Evolutionary conservation across 1,140 invertebrate species (phyloP).

Genomic region (Megalopta genalis): DNA sequence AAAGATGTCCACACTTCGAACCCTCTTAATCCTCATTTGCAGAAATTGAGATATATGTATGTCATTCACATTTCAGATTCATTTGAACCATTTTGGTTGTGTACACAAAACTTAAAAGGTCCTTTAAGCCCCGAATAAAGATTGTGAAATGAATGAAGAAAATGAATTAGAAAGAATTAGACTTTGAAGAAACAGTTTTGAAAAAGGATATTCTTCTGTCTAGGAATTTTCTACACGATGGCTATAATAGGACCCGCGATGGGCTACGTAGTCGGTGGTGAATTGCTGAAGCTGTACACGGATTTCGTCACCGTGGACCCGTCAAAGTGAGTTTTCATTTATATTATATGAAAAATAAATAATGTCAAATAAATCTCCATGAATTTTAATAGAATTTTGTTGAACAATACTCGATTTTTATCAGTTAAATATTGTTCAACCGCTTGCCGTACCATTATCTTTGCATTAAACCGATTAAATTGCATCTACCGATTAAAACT

Average conservation of each 20-base stretch:
- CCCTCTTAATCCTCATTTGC: no score
- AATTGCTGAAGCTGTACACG: slow-evolving; percentile 88
- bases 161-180: background rate
- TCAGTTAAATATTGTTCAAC: no score
- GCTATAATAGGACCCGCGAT: slow-evolving; percentile 90
- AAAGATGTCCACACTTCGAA: no score
- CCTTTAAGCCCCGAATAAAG: background rate
- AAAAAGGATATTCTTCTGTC: slow-evolving; percentile 1
- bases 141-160: background rate
- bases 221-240: slow-evolving; percentile 90
- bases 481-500: no score
- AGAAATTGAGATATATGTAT: no score
- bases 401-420: background rate
- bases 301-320: slow-evolving; percentile 85
- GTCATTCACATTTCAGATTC: no score
- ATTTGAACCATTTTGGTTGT: no score
- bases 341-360: background rate
- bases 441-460: no score
- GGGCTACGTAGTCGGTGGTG: slow-evolving; percentile 89
- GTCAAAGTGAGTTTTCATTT: slow-evolving; percentile 82
- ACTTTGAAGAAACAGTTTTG: background rate
- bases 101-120: no score
- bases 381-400: background rate
- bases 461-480: no score
- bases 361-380: background rate